Evolutionary conservation across 2,888 invertebrate species (phyloP).

Genomic region (Tinea semifulvella): DNA sequence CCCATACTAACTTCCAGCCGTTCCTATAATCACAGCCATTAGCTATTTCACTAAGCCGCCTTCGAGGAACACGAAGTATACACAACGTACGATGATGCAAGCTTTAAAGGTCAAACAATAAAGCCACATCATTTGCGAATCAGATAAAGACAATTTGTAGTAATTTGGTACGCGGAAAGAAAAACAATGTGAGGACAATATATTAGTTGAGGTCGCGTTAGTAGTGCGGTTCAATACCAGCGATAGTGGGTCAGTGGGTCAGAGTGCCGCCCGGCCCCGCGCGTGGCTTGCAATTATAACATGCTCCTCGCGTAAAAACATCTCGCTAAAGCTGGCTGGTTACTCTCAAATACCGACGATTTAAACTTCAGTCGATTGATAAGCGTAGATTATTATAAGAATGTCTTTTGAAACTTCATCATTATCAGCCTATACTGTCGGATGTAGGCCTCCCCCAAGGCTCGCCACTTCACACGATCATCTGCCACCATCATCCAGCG

Average conservation of each 20-base stretch:
- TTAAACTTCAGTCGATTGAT: no score
- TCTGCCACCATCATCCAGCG: no score
- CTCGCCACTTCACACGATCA: no score
- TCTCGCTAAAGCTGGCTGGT: background rate
- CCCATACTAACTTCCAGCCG: background rate
- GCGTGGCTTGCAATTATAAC: conserved; percentile 28
- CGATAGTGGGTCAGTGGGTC: conserved; percentile 64
- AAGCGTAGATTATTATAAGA: no score
- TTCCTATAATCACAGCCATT: conserved; percentile 4
- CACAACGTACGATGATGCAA: background rate
- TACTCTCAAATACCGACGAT: no score
- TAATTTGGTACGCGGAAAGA: background rate
- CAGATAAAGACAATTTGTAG: conserved; percentile 3
- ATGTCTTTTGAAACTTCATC: no score
- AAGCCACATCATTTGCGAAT: background rate
- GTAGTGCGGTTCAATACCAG: conserved; percentile 63
- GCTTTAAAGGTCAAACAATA: background rate
- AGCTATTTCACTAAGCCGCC: background rate
- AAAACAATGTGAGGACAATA: conserved; percentile 33
- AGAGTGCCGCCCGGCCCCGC: conserved; percentile 45
- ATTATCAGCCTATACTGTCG: no score
- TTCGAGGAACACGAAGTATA: background rate
- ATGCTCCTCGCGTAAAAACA: conserved; percentile 11
- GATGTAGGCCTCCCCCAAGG: no score
- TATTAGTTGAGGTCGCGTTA: conserved; percentile 48